Evolutionary conservation across 1,140 invertebrate species (phyloP), one percentile per base, ranked within the genome.

Genomic region (Lasaia peninsularis): DNA sequence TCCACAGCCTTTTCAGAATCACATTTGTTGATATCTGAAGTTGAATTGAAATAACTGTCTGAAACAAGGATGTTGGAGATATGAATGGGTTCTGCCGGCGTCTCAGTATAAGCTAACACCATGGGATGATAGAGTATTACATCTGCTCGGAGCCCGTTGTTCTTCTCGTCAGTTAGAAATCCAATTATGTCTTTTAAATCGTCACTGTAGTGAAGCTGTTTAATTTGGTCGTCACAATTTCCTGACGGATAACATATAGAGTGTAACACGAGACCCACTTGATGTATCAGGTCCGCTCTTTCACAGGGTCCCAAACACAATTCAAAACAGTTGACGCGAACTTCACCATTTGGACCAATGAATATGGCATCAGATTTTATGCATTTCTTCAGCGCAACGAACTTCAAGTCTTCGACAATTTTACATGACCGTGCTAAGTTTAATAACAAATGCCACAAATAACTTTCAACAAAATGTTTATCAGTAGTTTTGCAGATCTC

Each of bases 91-190:
- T 54, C 60, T 37, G 59, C 54, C n/a, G 72, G 60, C 10, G 60
- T 55, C 51, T 82, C 83, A 5, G 82, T 62, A 63, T 89, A 83
- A 16, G 78, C 66, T 24, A 89, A 71, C 2, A 90, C 79, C 28
- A 86, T 89, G 7, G 89, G 89, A 62, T 90, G 88, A 54, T 87
- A 83, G 7, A 89, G 67, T 5, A 89, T 69, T 0, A 87, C 78
- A 28, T 89, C 81, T 5, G 86, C 78, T 9, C 76, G 76, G 14
- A 89, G 60, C 28, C 67, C 70, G 5, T 63, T 52, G 32, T 77
- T 79, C 52, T 63, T 75, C 14, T 77, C 69, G 28, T 88, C 83
- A 4, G 67, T 73, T 32, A 90, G 61, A 18, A 89, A 82, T 35
- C 63, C 73, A 10, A 88, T 60, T 8, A 89, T 70, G 37, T 86